A percentile compares a stretch with the other conserved stretches of the same genome.
phyloP scores from a whole-genome alignment of 1,140 invertebrate genomes.

The Asobara japonica region DNA sequence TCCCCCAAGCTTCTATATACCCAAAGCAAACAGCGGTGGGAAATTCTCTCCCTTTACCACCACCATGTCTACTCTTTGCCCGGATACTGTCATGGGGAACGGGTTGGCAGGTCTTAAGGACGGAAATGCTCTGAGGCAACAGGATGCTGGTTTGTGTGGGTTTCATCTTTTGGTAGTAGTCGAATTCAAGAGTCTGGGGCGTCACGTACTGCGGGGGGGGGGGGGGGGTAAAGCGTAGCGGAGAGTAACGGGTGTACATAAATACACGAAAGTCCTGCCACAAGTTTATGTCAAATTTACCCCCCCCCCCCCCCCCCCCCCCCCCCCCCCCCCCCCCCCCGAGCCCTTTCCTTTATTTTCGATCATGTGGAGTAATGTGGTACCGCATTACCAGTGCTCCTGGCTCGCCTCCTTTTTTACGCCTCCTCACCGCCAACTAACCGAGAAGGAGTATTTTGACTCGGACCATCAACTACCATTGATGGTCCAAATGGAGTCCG shows the following conservation, averaged over 20 bases:
- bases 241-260: conserved; percentile 14
- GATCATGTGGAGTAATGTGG: neutral
- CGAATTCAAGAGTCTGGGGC: neutral
- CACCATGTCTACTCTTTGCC: neutral
- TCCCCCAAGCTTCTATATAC: conserved; percentile 2
- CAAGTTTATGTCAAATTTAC: neutral
- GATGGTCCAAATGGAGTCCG: too few relatives aligned
- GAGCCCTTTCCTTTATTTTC: neutral
- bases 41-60: neutral
- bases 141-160: conserved; percentile 5
- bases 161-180: neutral
- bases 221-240: neutral
- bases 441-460: too few relatives aligned
- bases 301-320: too few relatives aligned
- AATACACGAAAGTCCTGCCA: conserved; percentile 14
- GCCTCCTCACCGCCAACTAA: too few relatives aligned
- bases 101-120: neutral
- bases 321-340: too few relatives aligned
- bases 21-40: conserved; percentile 7
- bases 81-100: conserved; percentile 5
- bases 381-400: neutral
- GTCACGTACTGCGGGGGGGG: neutral
- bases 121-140: conserved; percentile 1
- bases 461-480: too few relatives aligned
- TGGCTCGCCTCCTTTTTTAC: too few relatives aligned